Percentiles rank a stretch among this genome's conserved stretches.
Conservation (phyloP, 2,888 invertebrate species). For the Vanessa cardui region DNA sequence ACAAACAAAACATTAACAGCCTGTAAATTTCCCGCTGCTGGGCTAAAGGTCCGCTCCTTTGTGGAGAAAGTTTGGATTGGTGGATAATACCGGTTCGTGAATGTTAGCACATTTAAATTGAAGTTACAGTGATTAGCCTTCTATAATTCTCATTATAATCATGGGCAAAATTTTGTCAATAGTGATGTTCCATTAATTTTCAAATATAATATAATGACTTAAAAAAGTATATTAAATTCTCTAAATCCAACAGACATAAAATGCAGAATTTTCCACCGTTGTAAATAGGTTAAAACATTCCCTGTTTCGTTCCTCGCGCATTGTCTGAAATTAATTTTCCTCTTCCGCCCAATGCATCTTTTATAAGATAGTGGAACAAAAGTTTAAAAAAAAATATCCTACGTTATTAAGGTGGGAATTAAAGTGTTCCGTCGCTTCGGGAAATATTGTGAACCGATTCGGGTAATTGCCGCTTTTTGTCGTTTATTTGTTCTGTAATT, state of each 20-base stretch:
- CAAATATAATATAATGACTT: background rate
- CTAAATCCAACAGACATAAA: constrained; percentile 27
- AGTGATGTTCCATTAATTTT: too few relatives aligned
- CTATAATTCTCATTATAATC: too few relatives aligned
- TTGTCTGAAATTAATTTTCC: constrained; percentile 80
- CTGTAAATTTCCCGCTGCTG: too few relatives aligned
- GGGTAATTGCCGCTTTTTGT: constrained; percentile 45
- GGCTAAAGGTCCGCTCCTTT: too few relatives aligned
- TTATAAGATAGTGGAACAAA: constrained; percentile 74
- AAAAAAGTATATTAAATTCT: constrained; percentile 14
- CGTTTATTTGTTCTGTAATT: constrained; percentile 16
- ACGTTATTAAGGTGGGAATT: constrained; percentile 53
- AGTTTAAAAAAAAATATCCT: constrained; percentile 54
- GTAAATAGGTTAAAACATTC: constrained; percentile 41
- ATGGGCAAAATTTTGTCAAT: too few relatives aligned
- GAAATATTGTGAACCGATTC: constrained; percentile 48
- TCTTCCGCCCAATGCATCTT: constrained; percentile 73
- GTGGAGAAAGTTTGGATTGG: too few relatives aligned
- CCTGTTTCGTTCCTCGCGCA: constrained; percentile 55
- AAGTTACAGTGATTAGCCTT: too few relatives aligned
- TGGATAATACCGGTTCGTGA: too few relatives aligned
- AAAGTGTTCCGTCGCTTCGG: constrained; percentile 50
- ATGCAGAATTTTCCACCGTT: constrained; percentile 34
- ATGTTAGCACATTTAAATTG: too few relatives aligned
- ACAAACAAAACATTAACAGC: too few relatives aligned